Base-by-base conservation (phyloP, 2,888 invertebrate genomes). In the Drosophila paramelanica region DNA sequence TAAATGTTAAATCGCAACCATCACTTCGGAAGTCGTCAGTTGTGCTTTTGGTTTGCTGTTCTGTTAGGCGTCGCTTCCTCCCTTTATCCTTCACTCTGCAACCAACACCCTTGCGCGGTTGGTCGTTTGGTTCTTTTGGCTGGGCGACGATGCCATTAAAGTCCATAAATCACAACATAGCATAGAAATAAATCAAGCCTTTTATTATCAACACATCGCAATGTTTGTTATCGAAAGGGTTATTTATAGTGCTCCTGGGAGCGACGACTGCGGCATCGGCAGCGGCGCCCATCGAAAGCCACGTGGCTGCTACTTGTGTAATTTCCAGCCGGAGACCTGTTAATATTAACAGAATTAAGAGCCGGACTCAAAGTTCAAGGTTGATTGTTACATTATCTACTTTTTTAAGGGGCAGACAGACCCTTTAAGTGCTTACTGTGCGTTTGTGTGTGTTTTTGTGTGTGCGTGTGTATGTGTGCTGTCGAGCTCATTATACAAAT, bases 151-250 rank as follows among this genome's bases (percentile, higher is more conserved):
- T 51, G 79, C 83, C 85, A 88, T 85, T 85, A 88, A 83, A 88
- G 86, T 68, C 72, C 88, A 85, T 85, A 85, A 85, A 85, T 85
- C 85, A 85, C 85, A 83, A 71, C 86, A 79, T 81, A 72, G 88
- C 86, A 82, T 86, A 86, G 83, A 85, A 85, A 85, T 85, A 85
- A 85, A 85, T 85, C 85, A 85, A 85, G 86, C 88, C 88, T 86
- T 85, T 85, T 85, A 85, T 85, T 85, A 85, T 85, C 85, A 85
- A 88, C 85, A 85, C 88, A 88, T 85, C 86, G 85, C 86, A 88
- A 88, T 88, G 86, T 82, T 88, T 88, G 88, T 85, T 85, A 85
- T 85, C 85, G 85, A 88, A 81, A 85, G 85, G 86, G 86, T 85
- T 85, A 85, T 85, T 85, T 85, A 85, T 85, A 88, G 85, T 88